These are phyloP conservation scores for Thyatira batis DNA, from an alignment of 2,888 invertebrate species.

Conservation along the genomic window DNA sequence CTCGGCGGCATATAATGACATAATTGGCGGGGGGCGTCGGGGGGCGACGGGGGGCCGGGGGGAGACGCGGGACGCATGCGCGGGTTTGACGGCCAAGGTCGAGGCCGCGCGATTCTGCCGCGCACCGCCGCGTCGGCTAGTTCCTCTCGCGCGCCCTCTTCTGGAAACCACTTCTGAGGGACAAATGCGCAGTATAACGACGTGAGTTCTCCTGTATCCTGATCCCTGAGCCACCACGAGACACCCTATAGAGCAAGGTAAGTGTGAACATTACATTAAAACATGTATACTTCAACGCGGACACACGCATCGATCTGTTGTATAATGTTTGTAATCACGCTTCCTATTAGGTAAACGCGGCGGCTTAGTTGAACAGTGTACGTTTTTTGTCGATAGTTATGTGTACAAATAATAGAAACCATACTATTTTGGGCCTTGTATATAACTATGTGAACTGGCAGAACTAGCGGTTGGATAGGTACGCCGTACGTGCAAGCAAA, in stretches of 20 bases:
- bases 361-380: slow-evolving; percentile 23
- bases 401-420: slow-evolving; percentile 16
- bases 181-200: slow-evolving; percentile 59
- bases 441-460: slow-evolving; percentile 23
- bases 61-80: slow-evolving; percentile 76
- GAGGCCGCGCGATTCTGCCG: slow-evolving; percentile 79
- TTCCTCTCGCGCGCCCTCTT: slow-evolving; percentile 64
- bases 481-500: slow-evolving; percentile 41
- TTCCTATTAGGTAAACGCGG: slow-evolving; percentile 29
- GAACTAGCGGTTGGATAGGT: slow-evolving; percentile 17
- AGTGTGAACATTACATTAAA: slow-evolving; percentile 24
- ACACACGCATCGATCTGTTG: slow-evolving; percentile 43
- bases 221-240: slow-evolving; percentile 18
- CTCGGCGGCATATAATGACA: slow-evolving; percentile 74
- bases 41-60: slow-evolving; percentile 61
- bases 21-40: slow-evolving; percentile 68
- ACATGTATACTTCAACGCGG: slow-evolving; percentile 11
- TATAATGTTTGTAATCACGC: slow-evolving; percentile 63
- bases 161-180: slow-evolving; percentile 59
- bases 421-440: slow-evolving; percentile 15
- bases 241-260: slow-evolving; percentile 44
- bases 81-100: slow-evolving; percentile 82
- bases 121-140: slow-evolving; percentile 77
- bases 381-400: slow-evolving; percentile 32
- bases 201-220: slow-evolving; percentile 57